Base-by-base conservation (phyloP, 1,140 invertebrate genomes). In the Drosophila hydei region DNA sequence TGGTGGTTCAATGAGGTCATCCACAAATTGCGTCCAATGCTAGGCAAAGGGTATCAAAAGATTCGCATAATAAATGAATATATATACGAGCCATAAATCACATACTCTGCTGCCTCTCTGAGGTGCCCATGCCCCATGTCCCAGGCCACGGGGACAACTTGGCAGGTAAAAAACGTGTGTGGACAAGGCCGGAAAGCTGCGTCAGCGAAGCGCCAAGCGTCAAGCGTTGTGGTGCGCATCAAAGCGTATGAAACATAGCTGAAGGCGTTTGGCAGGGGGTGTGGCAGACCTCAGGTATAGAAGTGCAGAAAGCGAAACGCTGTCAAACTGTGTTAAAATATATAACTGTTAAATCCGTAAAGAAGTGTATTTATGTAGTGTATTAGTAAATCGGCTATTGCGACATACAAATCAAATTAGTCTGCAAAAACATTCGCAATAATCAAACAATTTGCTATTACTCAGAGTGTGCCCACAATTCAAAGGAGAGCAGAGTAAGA, bases 1-100 rank as follows among this genome's bases (percentile, higher is more conserved):
- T 38, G 25, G 43, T 19, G 14, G 23, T 16, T 94, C 58, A 94
- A 94, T 92, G 55, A 94, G 85, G 81, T 95, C 94, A 75, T 94
- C 93, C 62, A 94, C 93, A 61, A 92, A 91, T 73, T 94, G 94
- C 92, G 16, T 92, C 92, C n/a, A 43, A 18, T 68, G 63, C 16
- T 93, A 90, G 54, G 79, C 90, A 71, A 72, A 73, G 58, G 36
- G 67, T 54, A 63, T 63, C 59, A 54, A 19, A 30, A 48, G 52
- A 45, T 27, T 42, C 59, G 47, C 45, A 27, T 62, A n/a, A 14
- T 51, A 16, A 18, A 45, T 45, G 9, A n/a, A 21, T 16, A 27
- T 23, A 16, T 51, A 33, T 56, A 63, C 48, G 38, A 16, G 40
- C 38, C 67, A 71, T 71, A 71, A 71, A 71, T 71, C 61, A 71